Percentiles rank a stretch among this genome's conserved stretches.
phyloP scores from a whole-genome alignment of 1,140 invertebrate genomes.

The Stenopsyche tienmushanensis region DNA sequence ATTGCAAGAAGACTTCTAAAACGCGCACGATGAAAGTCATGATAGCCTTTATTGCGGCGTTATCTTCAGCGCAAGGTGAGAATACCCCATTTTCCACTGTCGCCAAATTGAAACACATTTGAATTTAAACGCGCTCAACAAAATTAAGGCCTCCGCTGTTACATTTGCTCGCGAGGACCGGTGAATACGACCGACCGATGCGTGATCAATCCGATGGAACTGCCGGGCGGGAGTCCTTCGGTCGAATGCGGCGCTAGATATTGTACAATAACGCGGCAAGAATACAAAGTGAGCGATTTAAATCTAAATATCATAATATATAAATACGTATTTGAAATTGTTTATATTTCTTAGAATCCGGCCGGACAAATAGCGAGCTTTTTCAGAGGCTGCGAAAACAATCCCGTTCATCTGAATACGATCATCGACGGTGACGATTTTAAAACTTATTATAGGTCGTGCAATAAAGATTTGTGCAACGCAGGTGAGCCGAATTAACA shows the following conservation, averaged over 20 bases:
- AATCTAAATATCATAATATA: neutral
- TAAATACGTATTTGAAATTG: neutral
- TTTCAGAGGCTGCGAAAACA: conserved; percentile 50
- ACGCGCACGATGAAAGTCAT: too few relatives aligned
- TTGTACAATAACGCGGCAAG: conserved; percentile 55
- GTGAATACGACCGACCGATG: conserved; percentile 24
- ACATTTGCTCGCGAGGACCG: conserved; percentile 31
- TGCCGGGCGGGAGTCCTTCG: conserved; percentile 39
- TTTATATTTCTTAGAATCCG: conserved; percentile 50
- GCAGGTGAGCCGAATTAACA: conserved; percentile 44
- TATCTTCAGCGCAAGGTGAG: too few relatives aligned
- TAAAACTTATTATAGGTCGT: conserved; percentile 53
- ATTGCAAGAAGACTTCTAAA: too few relatives aligned
- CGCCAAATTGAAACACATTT: neutral
- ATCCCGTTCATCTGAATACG: conserved; percentile 52
- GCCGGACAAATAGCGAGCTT: conserved; percentile 52
- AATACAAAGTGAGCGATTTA: conserved; percentile 48
- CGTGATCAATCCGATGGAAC: conserved; percentile 31
- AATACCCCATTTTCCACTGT: too few relatives aligned
- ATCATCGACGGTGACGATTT: conserved; percentile 52
- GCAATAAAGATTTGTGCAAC: conserved; percentile 55
- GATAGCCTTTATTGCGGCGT: too few relatives aligned
- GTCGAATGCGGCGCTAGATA: conserved; percentile 52
- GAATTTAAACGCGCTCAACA: neutral
- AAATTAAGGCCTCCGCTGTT: conserved; percentile 29